These are phyloP conservation scores for Chorisops tibialis DNA, from an alignment of 2,888 invertebrate genomes.

Conservation along the genomic window DNA sequence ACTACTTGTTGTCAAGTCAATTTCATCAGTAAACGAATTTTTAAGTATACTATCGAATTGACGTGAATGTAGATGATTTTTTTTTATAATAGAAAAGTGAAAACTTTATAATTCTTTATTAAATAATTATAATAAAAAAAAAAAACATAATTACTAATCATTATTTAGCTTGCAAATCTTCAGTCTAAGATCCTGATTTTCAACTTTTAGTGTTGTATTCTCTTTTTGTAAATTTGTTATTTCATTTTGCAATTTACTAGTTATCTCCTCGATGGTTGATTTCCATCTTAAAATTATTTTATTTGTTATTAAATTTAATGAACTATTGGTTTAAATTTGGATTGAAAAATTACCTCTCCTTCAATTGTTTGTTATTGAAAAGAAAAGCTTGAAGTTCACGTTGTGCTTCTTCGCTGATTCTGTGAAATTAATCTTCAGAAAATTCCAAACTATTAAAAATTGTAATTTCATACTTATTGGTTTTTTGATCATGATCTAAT, in stretches of 20 bases:
- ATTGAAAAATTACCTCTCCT: constrained; percentile 37
- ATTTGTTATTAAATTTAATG: too few relatives aligned
- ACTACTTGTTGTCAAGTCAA: too few relatives aligned
- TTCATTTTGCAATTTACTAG: constrained; percentile 60
- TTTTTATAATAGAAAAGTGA: too few relatives aligned
- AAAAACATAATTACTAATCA: constrained; percentile 5
- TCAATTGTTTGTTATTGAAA: constrained; percentile 36
- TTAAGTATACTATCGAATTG: too few relatives aligned
- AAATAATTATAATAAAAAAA: too few relatives aligned
- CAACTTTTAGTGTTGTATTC: constrained; percentile 55
- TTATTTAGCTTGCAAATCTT: constrained; percentile 39
- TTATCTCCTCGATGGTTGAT: constrained; percentile 61
- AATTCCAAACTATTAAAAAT: not conserved
- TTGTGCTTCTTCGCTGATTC: constrained; percentile 38
- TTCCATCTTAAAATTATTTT: constrained; percentile 57
- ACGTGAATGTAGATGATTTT: too few relatives aligned
- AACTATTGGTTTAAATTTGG: not conserved
- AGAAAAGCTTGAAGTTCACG: constrained; percentile 38
- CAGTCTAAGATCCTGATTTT: constrained; percentile 48
- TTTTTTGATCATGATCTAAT: constrained; percentile 60
- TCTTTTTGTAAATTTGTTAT: constrained; percentile 58
- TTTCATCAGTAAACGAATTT: too few relatives aligned
- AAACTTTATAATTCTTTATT: too few relatives aligned
- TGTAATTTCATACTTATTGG: constrained; percentile 42
- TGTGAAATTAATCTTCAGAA: constrained; percentile 4